phyloP scores from a whole-genome alignment of 2,888 invertebrate genomes.

The Acleris sparsana region DNA sequence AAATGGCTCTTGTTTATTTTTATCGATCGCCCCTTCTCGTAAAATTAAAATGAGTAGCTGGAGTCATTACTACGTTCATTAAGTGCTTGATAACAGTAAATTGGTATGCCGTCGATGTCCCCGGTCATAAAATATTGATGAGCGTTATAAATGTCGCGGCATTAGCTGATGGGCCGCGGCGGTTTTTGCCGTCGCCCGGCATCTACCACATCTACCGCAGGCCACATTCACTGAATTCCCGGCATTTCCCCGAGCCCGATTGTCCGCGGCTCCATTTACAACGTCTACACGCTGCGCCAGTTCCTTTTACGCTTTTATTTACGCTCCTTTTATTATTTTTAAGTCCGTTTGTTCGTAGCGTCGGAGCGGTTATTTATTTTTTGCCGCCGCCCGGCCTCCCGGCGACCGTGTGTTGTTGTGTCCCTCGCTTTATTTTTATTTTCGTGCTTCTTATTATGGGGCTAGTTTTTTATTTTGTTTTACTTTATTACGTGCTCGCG shows the following conservation, averaged over 20 bases:
- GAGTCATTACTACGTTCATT: constrained; percentile 23
- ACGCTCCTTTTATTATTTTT: constrained; percentile 83
- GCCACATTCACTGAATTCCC: constrained; percentile 81
- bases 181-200: constrained; percentile 47
- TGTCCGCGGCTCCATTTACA: constrained; percentile 83
- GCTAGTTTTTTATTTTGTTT: constrained; percentile 66
- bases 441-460: constrained; percentile 83
- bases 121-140: constrained; percentile 33
- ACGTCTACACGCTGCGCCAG: constrained; percentile 82
- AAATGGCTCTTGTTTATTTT: constrained; percentile 29
- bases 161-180: constrained; percentile 59
- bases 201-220: constrained; percentile 58
- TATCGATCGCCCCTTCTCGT: constrained; percentile 22
- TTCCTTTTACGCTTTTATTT: constrained; percentile 84
- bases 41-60: constrained; percentile 30
- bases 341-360: constrained; percentile 83
- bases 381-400: constrained; percentile 77
- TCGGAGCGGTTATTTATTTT: constrained; percentile 81
- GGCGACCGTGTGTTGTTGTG: constrained; percentile 83
- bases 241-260: constrained; percentile 78
- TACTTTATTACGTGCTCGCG: constrained; percentile 79
- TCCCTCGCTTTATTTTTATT: constrained; percentile 82
- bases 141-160: constrained; percentile 56
- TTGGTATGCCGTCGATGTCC: constrained; percentile 35
- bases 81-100: constrained; percentile 35